Evolutionary conservation across 2,797 vertebrate species (phyloP).

Genomic region (Melanotaenia parkinsoni): DNA sequence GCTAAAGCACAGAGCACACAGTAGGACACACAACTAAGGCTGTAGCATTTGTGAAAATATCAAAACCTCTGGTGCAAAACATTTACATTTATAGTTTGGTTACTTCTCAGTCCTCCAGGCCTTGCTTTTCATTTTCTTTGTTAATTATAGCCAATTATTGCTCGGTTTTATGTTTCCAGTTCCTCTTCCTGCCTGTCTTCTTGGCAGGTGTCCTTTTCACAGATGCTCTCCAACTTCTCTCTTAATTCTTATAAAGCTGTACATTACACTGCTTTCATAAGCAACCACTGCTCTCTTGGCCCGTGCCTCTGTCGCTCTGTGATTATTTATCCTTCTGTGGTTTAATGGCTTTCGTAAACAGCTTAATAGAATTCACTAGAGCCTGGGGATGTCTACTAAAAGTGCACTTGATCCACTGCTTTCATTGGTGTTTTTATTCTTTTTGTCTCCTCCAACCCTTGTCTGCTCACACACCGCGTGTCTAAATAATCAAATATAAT

Average conservation of each 20-base stretch:
- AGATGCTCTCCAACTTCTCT: slow-evolving; percentile 36
- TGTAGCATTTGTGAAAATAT: slow-evolving; percentile 18
- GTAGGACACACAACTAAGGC: neutral
- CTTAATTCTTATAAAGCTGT: slow-evolving; percentile 45
- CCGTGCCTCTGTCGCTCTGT: slow-evolving; percentile 55
- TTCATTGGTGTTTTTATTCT: slow-evolving; percentile 43
- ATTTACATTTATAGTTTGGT: neutral
- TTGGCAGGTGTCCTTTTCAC: slow-evolving; percentile 49
- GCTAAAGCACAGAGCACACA: slow-evolving; percentile 21
- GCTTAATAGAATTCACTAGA: slow-evolving; percentile 66
- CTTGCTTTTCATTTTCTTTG: neutral
- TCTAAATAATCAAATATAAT: slow-evolving; percentile 62
- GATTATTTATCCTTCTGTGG: slow-evolving; percentile 71
- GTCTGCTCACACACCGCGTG: slow-evolving; percentile 45
- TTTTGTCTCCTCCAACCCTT: slow-evolving; percentile 17
- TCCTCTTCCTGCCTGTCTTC: slow-evolving; percentile 30
- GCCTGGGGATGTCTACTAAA: slow-evolving; percentile 59
- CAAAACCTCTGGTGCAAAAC: neutral
- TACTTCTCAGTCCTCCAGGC: neutral
- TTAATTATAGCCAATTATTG: slow-evolving; percentile 22
- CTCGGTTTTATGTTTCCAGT: slow-evolving; percentile 17
- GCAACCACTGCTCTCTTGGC: slow-evolving; percentile 51
- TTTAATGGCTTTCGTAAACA: slow-evolving; percentile 71
- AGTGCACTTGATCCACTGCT: slow-evolving; percentile 61
- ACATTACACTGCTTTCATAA: slow-evolving; percentile 58